Base-by-base conservation (phyloP, 2,113 vertebrate genomes). In the Tragelaphus imberbis region DNA sequence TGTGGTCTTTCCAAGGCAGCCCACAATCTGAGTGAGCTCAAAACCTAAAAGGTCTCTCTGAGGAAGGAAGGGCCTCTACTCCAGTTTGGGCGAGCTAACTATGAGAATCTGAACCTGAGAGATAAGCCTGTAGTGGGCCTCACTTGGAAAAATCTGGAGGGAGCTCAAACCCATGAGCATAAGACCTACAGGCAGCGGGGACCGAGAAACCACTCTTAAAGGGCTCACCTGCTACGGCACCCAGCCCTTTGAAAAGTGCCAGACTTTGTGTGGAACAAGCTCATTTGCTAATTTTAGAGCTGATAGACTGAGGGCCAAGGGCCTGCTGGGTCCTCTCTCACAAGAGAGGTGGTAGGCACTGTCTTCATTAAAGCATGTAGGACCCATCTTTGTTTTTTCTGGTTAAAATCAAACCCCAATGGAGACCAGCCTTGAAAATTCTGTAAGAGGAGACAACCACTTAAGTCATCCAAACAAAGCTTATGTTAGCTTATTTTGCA, bases 141-240 rank as follows among this genome's bases (percentile, higher is more conserved):
- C 7, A 1, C 30, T 56, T 55, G 30, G 36, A 51, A 85, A 75
- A 93, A 79, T 3, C 47, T 11, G 16, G 28, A 27, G 3, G 7
- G 14, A 16, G 9, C 8, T 7, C 14, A 8, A 5, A 2, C 19
- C 36, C 17, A 0, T 1, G 3, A 4, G 21, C 81, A 3, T 21
- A 4, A 65, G 44, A 30, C 16, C 27, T 16, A 16, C 1, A 6
- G 13, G 21, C 33, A 33, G 23, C 7, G 40, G 23, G 11, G 5
- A 44, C 15, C 17, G 21, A 84, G n/a, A 16, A 47, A 5, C 0
- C 2, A 17, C 49, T 80, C 33, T 91, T 95, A 68, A 61, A 84
- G 79, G 55, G 56, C 55, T 51, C 30, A 4, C 44, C 16, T 9
- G 13, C 27, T 27, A 27, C 3, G 1, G 10, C 7, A 51, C 33